Base-by-base conservation (phyloP, 2,113 vertebrate species). In the Pomatorhinus ruficollis region DNA sequence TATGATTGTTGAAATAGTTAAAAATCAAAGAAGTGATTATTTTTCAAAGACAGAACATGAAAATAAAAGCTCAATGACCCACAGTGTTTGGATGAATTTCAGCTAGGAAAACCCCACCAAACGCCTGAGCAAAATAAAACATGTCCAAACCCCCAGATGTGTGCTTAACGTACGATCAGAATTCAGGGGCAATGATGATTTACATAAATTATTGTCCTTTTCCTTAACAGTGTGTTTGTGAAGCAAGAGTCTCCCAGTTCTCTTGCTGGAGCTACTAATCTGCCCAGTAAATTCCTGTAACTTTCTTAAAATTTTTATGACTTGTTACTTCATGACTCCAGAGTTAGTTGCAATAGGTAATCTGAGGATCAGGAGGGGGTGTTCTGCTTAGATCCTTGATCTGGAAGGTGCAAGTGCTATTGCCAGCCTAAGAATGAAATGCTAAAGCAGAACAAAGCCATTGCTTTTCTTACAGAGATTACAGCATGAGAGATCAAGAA, bases 391-490 rank as follows among this genome's bases (percentile, higher is more conserved):
- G 60, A 77, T 59, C 39, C 44, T 86, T n/a, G 6, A 80, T 86
- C 23, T 74, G 68, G 59, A 74, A 86, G 76, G 77, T 14, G 27
- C 50, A 83, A 86, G 54, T 24, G 47, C 47, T 90, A 54, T 59
- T 80, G 85, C 47, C 75, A 93, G 70, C 45, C 78, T 44, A 40
- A n/a, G 50, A 94, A 91, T 9, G 39, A 95, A 90, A 66, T 31
- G 37, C 53, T 92, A 57, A 72, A 78, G 54, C 39, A 94, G n/a
- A 91, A 92, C 33, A 93, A 88, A 93, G 82, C 40, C 82, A 61
- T 8, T 40, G 57, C 64, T 87, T 82, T 79, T 75, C 56, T 90
- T 71, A 75, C 83, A 44, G 69, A 95, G 47, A 83, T 84, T 83
- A 90, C 63, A 87, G 75, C 30, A 70, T 15, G 77, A 84, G 54